Evolutionary conservation across 2,797 vertebrate species (phyloP).

Genomic region (Enteromius fasciolatus): DNA sequence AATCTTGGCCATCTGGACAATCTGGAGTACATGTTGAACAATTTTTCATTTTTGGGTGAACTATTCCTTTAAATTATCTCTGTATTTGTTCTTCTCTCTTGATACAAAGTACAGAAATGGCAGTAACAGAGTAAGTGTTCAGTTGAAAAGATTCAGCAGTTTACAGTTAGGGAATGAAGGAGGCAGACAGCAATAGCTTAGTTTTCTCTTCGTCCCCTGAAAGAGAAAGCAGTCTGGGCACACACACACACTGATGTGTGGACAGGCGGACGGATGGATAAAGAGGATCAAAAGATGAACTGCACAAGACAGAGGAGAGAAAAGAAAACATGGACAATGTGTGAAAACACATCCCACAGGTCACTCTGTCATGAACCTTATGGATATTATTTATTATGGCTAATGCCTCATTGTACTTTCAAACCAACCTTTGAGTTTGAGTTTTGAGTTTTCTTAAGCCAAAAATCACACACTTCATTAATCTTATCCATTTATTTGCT

Average conservation of each 20-base stretch:
- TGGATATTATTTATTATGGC: background rate
- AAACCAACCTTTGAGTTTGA: background rate
- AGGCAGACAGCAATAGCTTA: background rate
- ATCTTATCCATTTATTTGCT: background rate
- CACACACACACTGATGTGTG: constrained; percentile 32
- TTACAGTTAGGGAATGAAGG: background rate
- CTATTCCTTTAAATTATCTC: background rate
- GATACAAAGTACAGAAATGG: background rate
- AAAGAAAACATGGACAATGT: background rate
- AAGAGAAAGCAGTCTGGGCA: constrained; percentile 23
- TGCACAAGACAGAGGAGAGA: constrained; percentile 19
- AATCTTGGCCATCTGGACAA: background rate
- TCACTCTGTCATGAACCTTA: background rate
- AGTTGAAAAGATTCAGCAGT: background rate
- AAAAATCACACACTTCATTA: background rate
- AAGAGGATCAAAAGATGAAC: constrained; percentile 43
- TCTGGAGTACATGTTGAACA: background rate
- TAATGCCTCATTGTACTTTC: background rate
- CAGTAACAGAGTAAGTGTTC: background rate
- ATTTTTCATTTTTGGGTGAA: background rate
- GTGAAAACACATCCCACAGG: background rate
- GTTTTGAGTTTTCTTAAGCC: background rate
- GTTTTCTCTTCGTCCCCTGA: constrained; percentile 12
- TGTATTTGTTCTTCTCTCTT: background rate
- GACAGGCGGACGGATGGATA: constrained; percentile 43